Conservation (phyloP, 2,888 invertebrate genomes). For the Campaea margaritaria region DNA sequence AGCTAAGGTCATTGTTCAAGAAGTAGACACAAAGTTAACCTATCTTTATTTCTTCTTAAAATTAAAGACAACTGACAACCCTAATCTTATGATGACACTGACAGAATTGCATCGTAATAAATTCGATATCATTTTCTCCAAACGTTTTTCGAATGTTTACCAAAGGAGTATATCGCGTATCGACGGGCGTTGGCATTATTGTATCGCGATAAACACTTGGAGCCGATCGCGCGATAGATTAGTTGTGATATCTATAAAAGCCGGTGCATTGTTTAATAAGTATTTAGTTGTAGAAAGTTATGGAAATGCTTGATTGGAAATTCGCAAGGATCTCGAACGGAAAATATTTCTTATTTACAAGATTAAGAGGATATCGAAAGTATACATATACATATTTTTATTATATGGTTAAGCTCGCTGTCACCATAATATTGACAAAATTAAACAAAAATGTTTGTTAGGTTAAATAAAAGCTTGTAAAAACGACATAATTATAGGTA, state of each 20-base stretch:
- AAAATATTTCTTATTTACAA: no score
- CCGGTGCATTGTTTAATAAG: not conserved
- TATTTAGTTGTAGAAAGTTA: not conserved
- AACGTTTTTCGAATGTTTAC: conserved; percentile 33
- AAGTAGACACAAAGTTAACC: not conserved
- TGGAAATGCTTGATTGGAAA: not conserved
- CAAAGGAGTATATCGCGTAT: conserved; percentile 13
- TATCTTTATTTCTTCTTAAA: not conserved
- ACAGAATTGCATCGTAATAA: conserved; percentile 12
- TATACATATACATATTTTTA: no score
- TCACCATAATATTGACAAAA: no score
- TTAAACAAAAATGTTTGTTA: no score
- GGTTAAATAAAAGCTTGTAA: no score
- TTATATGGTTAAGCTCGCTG: no score
- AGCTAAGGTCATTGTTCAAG: not conserved
- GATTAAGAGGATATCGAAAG: no score
- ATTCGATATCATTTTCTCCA: conserved; percentile 32
- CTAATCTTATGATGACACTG: not conserved
- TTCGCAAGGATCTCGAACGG: no score
- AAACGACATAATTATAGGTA: no score
- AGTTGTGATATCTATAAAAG: not conserved
- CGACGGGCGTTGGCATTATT: conserved; percentile 40
- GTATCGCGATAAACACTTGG: conserved; percentile 47
- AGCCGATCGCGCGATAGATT: conserved; percentile 41
- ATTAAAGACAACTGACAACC: not conserved